Evolutionary conservation across 1,140 invertebrate genomes (phyloP).

Genomic region (Brachionus angularis): DNA sequence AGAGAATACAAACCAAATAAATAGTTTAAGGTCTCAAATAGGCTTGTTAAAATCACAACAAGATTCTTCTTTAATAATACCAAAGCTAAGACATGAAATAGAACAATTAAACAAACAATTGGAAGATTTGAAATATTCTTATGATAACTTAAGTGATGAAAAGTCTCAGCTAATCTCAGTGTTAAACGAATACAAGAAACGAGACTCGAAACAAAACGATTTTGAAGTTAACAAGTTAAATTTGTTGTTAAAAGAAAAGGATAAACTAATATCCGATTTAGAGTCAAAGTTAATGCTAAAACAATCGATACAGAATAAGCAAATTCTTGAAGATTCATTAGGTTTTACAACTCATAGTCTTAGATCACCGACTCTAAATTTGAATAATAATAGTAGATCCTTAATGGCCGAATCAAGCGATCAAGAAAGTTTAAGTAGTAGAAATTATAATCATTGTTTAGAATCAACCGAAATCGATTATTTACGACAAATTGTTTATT

Average conservation of each 20-base stretch:
- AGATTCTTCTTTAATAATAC: too few relatives aligned
- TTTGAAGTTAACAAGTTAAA: too few relatives aligned
- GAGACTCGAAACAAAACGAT: too few relatives aligned
- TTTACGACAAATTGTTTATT: constrained; percentile 38
- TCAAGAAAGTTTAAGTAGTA: constrained; percentile 22
- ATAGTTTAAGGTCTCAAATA: too few relatives aligned
- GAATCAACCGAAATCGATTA: constrained; percentile 43
- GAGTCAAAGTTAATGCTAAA: not conserved
- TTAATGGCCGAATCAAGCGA: constrained; percentile 32
- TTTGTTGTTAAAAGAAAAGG: constrained; percentile 5
- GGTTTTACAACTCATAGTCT: constrained; percentile 6
- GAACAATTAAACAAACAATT: too few relatives aligned
- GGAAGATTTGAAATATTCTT: too few relatives aligned
- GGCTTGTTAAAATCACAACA: too few relatives aligned
- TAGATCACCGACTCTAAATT: too few relatives aligned
- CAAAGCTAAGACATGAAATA: too few relatives aligned
- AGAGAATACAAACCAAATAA: not conserved
- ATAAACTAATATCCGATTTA: not conserved
- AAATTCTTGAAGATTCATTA: not conserved
- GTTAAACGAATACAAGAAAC: too few relatives aligned
- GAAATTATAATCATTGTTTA: constrained; percentile 22
- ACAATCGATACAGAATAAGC: not conserved
- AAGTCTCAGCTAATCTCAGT: too few relatives aligned
- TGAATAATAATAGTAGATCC: constrained; percentile 9
- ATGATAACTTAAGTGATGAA: too few relatives aligned